Evolutionary conservation across 1,140 invertebrate species (phyloP), one percentile per base, ranked within the genome.

Genomic region (Mylabris phalerata): DNA sequence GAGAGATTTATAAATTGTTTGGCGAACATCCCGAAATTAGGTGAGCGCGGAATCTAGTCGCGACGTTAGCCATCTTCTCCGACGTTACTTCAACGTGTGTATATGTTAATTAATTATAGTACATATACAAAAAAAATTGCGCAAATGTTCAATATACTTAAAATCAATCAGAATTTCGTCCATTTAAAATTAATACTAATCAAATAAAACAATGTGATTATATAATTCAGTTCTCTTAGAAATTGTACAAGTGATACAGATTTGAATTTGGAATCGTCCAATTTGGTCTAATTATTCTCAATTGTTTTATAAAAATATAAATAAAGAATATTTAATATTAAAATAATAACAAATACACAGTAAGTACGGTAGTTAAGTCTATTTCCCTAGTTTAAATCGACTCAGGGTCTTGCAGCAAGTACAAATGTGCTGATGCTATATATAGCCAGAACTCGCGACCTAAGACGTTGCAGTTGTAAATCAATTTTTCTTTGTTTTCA

Each of bases 1-100:
- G 45, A 55, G 52, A 42, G 48, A 55, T 62, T 62, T 58, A 59
- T 59, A 62, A 62, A 62, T 59, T 62, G 60, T 62, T 62, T 59
- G 60, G 60, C 55, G 47, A 32, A 45, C 54, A 62, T 62, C 50
- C 56, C 60, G 40, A 50, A 50, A 41, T 55, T 59, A 55, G 56
- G 48, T 60, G 45, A 55, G 50, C 48, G 32, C 40, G 42, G 55
- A 58, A 58, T 59, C 51, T 45, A 56, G 42, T 59, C 55, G 49
- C 50, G 40, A 48, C 42, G 42, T 42, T 42, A 38, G 27, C 48
- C 50, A 26, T 55, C 46, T 52, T 43, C 43, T 50, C 47, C 43
- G 38, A 48, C 50, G 45, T 41, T 39, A 49, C 45, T 39, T 58
- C 47, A 52, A 55, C 50, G 50, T 59, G 50, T 59, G 57, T 59